Evolutionary conservation across 2,888 invertebrate genomes (phyloP), one percentile per base, ranked within the genome.

Genomic region (Drosophila fulvimacula): DNA sequence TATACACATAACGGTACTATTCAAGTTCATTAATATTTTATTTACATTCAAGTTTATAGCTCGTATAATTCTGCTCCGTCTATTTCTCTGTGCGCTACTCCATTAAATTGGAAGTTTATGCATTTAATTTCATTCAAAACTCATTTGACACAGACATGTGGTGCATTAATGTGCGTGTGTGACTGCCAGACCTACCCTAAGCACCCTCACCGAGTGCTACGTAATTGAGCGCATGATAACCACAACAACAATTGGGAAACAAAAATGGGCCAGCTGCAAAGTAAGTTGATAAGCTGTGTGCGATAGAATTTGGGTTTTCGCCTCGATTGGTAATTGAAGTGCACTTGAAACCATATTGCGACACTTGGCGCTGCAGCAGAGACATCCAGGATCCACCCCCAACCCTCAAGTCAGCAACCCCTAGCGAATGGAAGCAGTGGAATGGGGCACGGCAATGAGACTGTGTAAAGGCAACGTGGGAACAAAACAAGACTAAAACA

Each of bases 301-400:
- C 49, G 41, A 55, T 52, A 38, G 55, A 55, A 55, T 55, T 55
- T n/a, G 32, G 55, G 42, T 42, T 42, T 42, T 42, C 21, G 42
- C 42, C 42, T 42, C 42, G 42, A 51, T 70, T 53, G 68, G 75
- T 80, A 90, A 88, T 88, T 90, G 69, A 83, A 90, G 87, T 79
- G 85, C 82, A 90, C 89, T 89, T 83, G 90, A 89, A 86, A 90
- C 83, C 86, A 88, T 68, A 83, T 85, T 85, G 88, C 88, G 88
- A 83, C 83, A 88, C 88, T 85, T 85, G 75, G 70, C 68, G 57
- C 48, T 62, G 52, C 57, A 51, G 49, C 51, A 61, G 52, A 36
- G 46, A 42, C 69, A 59, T 15, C 27, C 41, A 70, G 61, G 51
- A 51, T 49, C 49, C 36, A 72, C 73, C 73, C 53, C 60, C 60